Base-by-base conservation (phyloP, 2,888 invertebrate genomes). In the Andrena trimmerana region DNA sequence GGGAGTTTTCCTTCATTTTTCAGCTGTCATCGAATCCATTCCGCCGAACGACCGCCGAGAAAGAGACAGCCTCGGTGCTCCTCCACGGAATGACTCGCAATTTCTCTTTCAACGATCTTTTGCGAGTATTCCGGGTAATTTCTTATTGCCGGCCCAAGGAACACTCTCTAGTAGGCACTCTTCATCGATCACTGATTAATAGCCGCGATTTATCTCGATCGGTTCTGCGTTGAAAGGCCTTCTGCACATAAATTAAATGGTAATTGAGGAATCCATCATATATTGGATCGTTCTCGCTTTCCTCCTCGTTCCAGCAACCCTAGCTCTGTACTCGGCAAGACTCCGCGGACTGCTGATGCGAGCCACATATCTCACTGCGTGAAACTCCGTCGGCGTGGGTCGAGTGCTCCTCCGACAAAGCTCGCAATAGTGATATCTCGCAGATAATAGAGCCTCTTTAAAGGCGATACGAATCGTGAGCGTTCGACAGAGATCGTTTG, bases 1-100 rank as follows among this genome's bases (percentile, higher is more conserved):
- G 60, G 57, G 57, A 78, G 57, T 70, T 78, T 75, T 73, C 68
- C 60, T 66, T 74, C 76, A 75, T 86, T 87, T 80, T 62, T 79
- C 82, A 79, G 20, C 74, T 50, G 79, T 63, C 77, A 67, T 57
- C 77, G 80, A 68, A 62, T 75, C 31, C 60, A 10, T 54, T 36
- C 54, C n/a, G 29, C 10, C 16, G 27, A 57, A 57, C 57, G 20
- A 24, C 57, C 24, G 24, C 4, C 20, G 24, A 57, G 10, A 10
- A 27, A 57, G 24, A 57, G 57, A 57, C 57, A 57, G 57, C 57
- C 2, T 4, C 10, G 57, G 8, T 24, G 57, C 33, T 29, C 16
- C 42, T 67, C 42, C 36, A 2, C 31, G 27, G 67, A 60, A 77
- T 50, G 48, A 54, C 42, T 68, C 20, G 27, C 16, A 48, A 3